phyloP scores from a whole-genome alignment of 2,797 vertebrate species.

The Oreochromis grahami region DNA sequence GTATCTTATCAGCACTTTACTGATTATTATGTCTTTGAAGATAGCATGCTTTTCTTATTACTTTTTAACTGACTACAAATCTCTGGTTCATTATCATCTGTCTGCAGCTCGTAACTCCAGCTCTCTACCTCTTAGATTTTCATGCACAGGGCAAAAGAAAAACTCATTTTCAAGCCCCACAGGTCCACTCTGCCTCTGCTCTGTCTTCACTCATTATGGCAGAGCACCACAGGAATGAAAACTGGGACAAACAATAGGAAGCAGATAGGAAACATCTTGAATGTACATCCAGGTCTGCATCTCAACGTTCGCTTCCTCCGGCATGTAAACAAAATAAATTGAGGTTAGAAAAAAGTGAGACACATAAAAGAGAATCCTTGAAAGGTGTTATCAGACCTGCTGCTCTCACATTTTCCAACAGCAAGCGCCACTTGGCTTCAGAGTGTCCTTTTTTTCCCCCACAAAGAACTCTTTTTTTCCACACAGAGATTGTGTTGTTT shows the following conservation, averaged over 20 bases:
- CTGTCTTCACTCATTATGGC: constrained; percentile 9
- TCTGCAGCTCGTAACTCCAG: constrained; percentile 7
- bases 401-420: constrained; percentile 14
- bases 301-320: constrained; percentile 47
- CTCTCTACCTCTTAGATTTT: background rate
- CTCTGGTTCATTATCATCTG: constrained; percentile 8
- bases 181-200: background rate
- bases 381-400: background rate
- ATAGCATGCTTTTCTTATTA: constrained; percentile 19
- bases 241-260: constrained; percentile 60
- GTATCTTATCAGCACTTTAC: constrained; percentile 9
- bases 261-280: constrained; percentile 70
- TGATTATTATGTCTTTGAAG: background rate
- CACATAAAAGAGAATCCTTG: constrained; percentile 11
- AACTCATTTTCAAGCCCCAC: background rate
- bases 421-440: background rate
- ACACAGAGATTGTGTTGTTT: constrained; percentile 13
- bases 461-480: constrained; percentile 3
- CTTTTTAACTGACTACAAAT: constrained; percentile 25
- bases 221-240: constrained; percentile 15
- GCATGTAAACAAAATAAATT: constrained; percentile 43
- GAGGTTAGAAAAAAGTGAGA: background rate
- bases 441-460: background rate
- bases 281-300: constrained; percentile 55
- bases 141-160: background rate